These are phyloP conservation scores for Magallana angulata DNA, from an alignment of 1,140 invertebrate genomes.

Conservation along the genomic window DNA sequence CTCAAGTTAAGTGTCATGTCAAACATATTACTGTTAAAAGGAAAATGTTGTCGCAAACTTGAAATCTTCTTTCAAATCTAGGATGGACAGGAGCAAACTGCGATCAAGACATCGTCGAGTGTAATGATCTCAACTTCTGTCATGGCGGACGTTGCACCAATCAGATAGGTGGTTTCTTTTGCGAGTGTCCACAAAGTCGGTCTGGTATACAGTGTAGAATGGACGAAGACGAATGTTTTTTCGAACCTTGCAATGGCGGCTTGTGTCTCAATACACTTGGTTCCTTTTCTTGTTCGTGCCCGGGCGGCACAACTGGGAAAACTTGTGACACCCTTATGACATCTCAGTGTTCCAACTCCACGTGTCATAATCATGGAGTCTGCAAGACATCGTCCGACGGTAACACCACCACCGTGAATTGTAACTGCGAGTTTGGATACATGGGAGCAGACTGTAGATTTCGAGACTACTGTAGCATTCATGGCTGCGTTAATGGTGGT, in stretches of 20 bases:
- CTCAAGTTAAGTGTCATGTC: no score
- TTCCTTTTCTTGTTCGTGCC: conserved; percentile 47
- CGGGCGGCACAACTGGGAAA: conserved; percentile 26
- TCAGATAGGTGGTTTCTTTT: conserved; percentile 41
- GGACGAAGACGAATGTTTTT: conserved; percentile 48
- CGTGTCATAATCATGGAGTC: conserved; percentile 27
- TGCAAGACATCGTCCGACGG: conserved; percentile 9
- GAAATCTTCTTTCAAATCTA: not conserved
- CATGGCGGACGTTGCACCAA: conserved; percentile 50
- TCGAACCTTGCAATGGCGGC: conserved; percentile 41
- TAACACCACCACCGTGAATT: not conserved
- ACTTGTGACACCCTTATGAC: conserved; percentile 13
- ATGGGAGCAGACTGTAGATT: conserved; percentile 34
- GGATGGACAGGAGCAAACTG: conserved; percentile 52
- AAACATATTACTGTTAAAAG: no score
- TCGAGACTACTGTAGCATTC: not conserved
- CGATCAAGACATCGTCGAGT: conserved; percentile 52
- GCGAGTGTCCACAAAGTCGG: conserved; percentile 39
- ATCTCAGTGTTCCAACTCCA: not conserved
- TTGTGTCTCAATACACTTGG: conserved; percentile 45
- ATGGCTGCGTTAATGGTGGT: conserved; percentile 13
- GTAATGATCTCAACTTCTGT: conserved; percentile 43
- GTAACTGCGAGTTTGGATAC: conserved; percentile 35
- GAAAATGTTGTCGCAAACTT: not conserved
- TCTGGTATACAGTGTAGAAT: conserved; percentile 41